Evolutionary conservation across 2,797 vertebrate species (phyloP).

Genomic region (Babyrousa celebensis): DNA sequence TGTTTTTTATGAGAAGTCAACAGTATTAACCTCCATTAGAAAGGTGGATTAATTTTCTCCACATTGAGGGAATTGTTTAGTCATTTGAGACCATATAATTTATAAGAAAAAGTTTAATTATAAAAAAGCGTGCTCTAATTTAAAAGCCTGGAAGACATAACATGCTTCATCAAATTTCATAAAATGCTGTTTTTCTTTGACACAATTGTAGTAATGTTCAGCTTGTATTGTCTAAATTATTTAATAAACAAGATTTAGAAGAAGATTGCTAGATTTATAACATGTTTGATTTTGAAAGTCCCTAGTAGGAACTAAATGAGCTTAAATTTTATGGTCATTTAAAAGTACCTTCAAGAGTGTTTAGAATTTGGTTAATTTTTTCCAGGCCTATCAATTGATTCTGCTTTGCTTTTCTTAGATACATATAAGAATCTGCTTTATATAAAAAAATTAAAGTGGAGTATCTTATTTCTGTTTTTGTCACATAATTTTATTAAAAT

Average conservation of each 20-base stretch:
- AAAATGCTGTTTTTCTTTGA: conserved; percentile 66
- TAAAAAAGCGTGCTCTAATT: conserved; percentile 54
- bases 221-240: conserved; percentile 25
- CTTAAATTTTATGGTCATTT: conserved; percentile 5
- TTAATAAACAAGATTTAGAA: conserved; percentile 49
- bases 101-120: conserved; percentile 69
- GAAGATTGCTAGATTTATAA: conserved; percentile 21
- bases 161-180: conserved; percentile 63
- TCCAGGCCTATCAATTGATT: not conserved
- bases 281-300: conserved; percentile 57
- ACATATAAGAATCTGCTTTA: not conserved
- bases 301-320: not conserved
- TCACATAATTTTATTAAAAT: conserved; percentile 15
- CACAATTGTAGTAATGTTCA: conserved; percentile 30
- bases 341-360: conserved; percentile 44
- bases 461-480: not conserved
- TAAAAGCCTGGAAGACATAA: conserved; percentile 44
- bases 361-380: conserved; percentile 40
- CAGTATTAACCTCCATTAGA: conserved; percentile 13
- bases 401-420: conserved; percentile 44
- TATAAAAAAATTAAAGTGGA: conserved; percentile 22
- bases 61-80: conserved; percentile 24
- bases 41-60: conserved; percentile 52
- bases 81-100: conserved; percentile 54
- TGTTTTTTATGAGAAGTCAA: not conserved